Evolutionary conservation across 2,797 vertebrate species (phyloP), one percentile per base, ranked within the genome.

Genomic region (Cirrhinus molitorella): DNA sequence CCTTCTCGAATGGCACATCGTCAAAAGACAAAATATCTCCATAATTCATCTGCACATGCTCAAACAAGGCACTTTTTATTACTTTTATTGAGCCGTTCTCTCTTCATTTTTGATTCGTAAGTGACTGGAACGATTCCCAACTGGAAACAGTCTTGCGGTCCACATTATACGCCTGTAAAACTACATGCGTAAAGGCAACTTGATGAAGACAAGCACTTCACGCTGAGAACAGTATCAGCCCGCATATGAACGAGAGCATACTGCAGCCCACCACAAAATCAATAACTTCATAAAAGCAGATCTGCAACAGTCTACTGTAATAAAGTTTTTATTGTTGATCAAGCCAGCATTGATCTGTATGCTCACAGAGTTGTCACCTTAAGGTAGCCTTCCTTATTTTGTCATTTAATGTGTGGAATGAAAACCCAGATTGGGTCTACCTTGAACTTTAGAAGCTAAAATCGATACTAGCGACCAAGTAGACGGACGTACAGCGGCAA

Each of bases 201-300:
- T 37, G 43, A 83, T 83, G 31, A 78, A 70, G 16, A 71, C 28
- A 78, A 71, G 53, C 6, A 5, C 1, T 67, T 61, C 23, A n/a
- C 12, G 25, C 21, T 83, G 73, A 49, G 28, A 61, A 70, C 40
- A 40, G 45, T 65, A 47, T 83, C 37, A 37, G 68, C 28, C 43
- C 3, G 28, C 59, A 37, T 65, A n/a, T 28, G 65, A 77, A 78
- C 82, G 77, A 65, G 55, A 65, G 87, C 81, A 83, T 84, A 83
- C 78, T 4, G 37, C 16, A 85, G 25, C 67, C 70, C 57, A 43
- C 76, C 17, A 68, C 51, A 75, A 16, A 85, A 81, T 55, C 59
- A 83, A 81, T 80, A 78, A 37, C 75, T 75, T 87, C 82, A 84
- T 82, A 84, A 84, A 85, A 75, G 65, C 47, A 16, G 68, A 80